Evolutionary conservation across 2,797 vertebrate genomes (phyloP).

Genomic region (Sebastes nivosus): DNA sequence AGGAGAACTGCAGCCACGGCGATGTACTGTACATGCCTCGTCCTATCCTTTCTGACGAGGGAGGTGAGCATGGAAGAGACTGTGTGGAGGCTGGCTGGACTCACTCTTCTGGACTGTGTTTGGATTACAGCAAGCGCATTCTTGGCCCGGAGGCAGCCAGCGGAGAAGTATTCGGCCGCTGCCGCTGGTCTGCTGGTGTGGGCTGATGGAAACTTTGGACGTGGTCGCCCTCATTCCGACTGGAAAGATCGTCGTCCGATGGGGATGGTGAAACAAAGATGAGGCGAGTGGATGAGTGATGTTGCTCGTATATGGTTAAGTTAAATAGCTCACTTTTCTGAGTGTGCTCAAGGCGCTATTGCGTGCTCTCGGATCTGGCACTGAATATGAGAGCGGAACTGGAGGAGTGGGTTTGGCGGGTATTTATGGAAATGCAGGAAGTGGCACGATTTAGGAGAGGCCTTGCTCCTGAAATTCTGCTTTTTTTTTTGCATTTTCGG

Average conservation of each 20-base stretch:
- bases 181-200: neutral
- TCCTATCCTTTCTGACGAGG: neutral
- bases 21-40: neutral
- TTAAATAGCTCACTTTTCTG: too few species aligned
- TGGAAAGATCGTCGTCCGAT: neutral
- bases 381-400: too few species aligned
- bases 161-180: neutral
- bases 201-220: neutral
- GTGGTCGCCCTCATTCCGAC: neutral
- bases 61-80: neutral
- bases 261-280: neutral
- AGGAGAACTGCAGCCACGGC: neutral
- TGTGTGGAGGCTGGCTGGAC: neutral
- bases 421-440: too few species aligned
- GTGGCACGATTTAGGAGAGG: too few species aligned
- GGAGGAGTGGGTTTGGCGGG: too few species aligned
- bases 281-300: neutral
- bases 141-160: neutral
- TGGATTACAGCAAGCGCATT: neutral
- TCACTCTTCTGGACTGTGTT: neutral
- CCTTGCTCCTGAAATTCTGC: too few species aligned
- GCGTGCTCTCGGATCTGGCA: neutral
- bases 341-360: neutral
- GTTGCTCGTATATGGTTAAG: neutral
- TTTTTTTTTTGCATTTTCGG: neutral